Evolutionary conservation across 2,888 invertebrate genomes (phyloP), one percentile per base, ranked within the genome.

Genomic region (Nesidiocoris tenuis): DNA sequence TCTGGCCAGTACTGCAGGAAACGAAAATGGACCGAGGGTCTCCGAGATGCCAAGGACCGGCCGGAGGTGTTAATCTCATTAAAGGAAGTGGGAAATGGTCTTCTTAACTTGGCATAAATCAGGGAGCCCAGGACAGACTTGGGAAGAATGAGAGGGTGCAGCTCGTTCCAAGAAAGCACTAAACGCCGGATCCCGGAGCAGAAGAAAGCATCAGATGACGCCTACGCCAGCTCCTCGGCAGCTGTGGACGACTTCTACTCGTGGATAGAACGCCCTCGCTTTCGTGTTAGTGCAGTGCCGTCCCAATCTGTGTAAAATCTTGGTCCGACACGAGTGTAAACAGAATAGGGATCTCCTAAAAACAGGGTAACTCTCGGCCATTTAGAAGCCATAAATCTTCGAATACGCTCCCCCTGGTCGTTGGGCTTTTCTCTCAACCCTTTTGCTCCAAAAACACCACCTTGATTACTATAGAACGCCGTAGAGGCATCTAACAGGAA

Each of bases 21-120:
- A 63, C 2, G 9, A n/a, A 22, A 18, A 23, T 55, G 66, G 59
- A 25, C 54, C 7, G 61, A 63, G 72, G 72, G 12, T 39, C 39
- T 39, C 12, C 39, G 39, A 39, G 39, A 12, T 7, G 12, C 5
- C 39, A 39, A 39, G 39, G 63, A 61, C 25, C 39, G 22, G 39
- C 63, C 61, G 61, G 72, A 72, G 61, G 72, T 72, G 72, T 72
- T 72, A 72, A 72, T 72, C 72, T 72, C 72, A 72, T 72, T 72
- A 72, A 72, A 72, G 72, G 72, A 72, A 72, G 72, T 54, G 39
- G 72, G 56, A 39, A 72, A 72, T 23, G 72, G 72, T 72, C 72
- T 71, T 25, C 71, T 72, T 61, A 72, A 72, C 72, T 72, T 54
- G 72, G 72, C 72, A 61, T 72, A 72, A 72, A 72, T 72, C 72